A percentile compares a stretch with the other conserved stretches of the same genome.
phyloP scores from a whole-genome alignment of 2,888 invertebrate genomes.

The Ramazzottius varieornatus region DNA sequence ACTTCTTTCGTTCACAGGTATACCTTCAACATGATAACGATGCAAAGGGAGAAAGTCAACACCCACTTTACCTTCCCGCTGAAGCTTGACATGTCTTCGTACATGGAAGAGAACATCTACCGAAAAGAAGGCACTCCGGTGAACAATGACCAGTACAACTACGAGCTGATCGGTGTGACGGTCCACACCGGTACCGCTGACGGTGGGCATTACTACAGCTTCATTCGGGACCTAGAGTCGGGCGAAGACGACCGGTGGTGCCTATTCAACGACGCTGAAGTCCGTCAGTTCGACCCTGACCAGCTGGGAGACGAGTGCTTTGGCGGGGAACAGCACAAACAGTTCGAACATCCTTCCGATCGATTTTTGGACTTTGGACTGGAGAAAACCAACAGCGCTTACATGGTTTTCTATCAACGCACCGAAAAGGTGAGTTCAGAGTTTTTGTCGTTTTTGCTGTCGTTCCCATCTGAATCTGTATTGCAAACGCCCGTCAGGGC shows the following conservation, averaged over 20 bases:
- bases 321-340: conserved; percentile 50
- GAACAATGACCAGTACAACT: conserved; percentile 20
- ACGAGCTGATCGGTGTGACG: conserved; percentile 70
- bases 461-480: too few relatives aligned
- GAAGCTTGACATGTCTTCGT: conserved; percentile 70
- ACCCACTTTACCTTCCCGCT: conserved; percentile 87
- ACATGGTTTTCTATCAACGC: conserved; percentile 83
- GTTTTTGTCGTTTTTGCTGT: too few relatives aligned
- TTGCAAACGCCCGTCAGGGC: too few relatives aligned
- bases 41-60: conserved; percentile 87
- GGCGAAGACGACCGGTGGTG: conserved; percentile 38
- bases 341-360: conserved; percentile 79
- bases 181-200: conserved; percentile 95
- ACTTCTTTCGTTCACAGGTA: too few relatives aligned
- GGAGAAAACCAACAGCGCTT: conserved; percentile 81
- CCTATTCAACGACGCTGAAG: conserved; percentile 69
- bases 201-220: conserved; percentile 80
- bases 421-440: conserved; percentile 6
- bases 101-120: conserved; percentile 58
- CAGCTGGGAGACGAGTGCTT: conserved; percentile 84
- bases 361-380: conserved; percentile 92
- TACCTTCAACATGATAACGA: conserved; percentile 86
- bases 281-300: conserved; percentile 60
- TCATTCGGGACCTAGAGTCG: conserved; percentile 56
- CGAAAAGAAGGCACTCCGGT: conserved; percentile 10